These are phyloP conservation scores for Mixornis gularis DNA, from an alignment of 2,113 vertebrate genomes.

Conservation along the genomic window DNA sequence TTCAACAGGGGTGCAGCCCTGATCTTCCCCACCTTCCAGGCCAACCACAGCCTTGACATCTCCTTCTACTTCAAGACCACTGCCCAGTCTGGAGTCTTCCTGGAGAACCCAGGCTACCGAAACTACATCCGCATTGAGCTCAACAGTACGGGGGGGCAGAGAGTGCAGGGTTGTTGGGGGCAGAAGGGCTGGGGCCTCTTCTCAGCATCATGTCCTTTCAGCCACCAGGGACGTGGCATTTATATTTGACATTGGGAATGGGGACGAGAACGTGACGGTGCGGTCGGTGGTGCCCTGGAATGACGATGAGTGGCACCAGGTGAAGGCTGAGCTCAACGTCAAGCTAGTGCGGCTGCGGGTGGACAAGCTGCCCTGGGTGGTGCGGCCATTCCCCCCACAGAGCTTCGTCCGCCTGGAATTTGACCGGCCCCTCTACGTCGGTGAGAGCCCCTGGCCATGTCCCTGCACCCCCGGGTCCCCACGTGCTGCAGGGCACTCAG, in stretches of 20 bases:
- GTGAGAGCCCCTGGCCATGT: slow-evolving; percentile 56
- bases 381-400: slow-evolving; percentile 83
- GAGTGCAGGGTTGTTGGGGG: neutral
- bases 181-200: fast-evolving
- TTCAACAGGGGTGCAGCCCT: slow-evolving; percentile 88
- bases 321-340: slow-evolving; percentile 92
- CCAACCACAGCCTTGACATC: slow-evolving; percentile 89
- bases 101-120: slow-evolving; percentile 84
- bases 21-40: slow-evolving; percentile 89
- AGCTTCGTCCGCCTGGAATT: slow-evolving; percentile 88
- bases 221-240: slow-evolving; percentile 86
- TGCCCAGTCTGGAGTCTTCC: slow-evolving; percentile 82
- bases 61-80: slow-evolving; percentile 98
- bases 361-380: slow-evolving; percentile 88
- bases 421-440: slow-evolving; percentile 84
- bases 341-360: slow-evolving; percentile 91
- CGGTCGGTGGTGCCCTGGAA: slow-evolving; percentile 80
- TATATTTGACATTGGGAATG: slow-evolving; percentile 90
- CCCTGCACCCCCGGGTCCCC: fast-evolving
- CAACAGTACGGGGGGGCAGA: slow-evolving; percentile 77
- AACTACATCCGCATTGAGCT: slow-evolving; percentile 91
- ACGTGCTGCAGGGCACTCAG: fast-evolving
- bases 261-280: slow-evolving; percentile 86
- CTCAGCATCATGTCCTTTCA: slow-evolving; percentile 1
- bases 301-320: slow-evolving; percentile 93